A percentile compares a stretch with the other conserved stretches of the same genome.
Evolutionary conservation across 2,113 vertebrate genomes (phyloP).

Genomic region (Tetrax tetrax): DNA sequence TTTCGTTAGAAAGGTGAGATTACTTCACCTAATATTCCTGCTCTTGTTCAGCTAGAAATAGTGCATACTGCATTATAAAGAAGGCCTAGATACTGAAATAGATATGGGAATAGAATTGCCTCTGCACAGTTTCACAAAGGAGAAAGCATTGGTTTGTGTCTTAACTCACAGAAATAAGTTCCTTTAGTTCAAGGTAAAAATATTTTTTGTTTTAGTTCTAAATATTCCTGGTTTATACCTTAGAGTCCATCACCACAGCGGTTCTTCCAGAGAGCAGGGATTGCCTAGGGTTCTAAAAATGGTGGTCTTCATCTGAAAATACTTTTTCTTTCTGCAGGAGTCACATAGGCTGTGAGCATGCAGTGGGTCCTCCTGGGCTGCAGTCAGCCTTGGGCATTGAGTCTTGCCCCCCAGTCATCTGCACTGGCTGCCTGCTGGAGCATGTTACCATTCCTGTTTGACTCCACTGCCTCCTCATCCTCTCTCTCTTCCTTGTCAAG

Average conservation of each 20-base stretch:
- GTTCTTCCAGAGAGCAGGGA: not conserved
- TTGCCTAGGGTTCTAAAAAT: not conserved
- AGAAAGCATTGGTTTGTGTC: not conserved
- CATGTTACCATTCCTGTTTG: not conserved
- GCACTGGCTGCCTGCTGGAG: fast-evolving
- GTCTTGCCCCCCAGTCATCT: not conserved
- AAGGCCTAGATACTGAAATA: not conserved
- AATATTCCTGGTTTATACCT: not conserved
- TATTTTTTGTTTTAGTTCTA: not conserved
- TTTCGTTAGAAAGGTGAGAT: not conserved
- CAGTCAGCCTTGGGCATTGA: fast-evolving
- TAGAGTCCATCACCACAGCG: not conserved
- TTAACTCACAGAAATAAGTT: not conserved
- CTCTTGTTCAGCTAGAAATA: not conserved
- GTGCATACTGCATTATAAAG: not conserved
- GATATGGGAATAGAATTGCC: not conserved
- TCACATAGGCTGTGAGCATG: not conserved
- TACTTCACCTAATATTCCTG: not conserved
- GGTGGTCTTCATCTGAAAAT: not conserved
- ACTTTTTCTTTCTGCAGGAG: not conserved
- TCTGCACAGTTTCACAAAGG: not conserved
- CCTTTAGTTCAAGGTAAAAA: not conserved
- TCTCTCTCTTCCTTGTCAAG: not conserved
- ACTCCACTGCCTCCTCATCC: fast-evolving
- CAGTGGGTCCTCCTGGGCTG: fast-evolving